Evolutionary conservation across 2,888 invertebrate genomes (phyloP), one percentile per base, ranked within the genome.

Genomic region (Aleiodes alternator): DNA sequence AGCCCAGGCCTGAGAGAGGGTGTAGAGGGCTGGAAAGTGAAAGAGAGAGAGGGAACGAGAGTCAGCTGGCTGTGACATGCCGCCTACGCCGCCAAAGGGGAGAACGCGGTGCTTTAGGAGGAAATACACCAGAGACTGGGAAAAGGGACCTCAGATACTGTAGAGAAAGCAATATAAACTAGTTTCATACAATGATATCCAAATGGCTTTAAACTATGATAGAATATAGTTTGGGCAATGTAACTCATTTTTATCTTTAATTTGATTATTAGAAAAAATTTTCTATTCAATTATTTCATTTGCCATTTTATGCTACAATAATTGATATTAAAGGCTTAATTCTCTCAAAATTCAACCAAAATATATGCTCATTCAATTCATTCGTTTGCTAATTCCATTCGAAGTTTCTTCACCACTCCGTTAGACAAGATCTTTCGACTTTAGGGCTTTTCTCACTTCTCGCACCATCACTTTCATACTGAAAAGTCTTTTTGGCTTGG

Each of bases 41-140:
- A 74, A 77, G 78, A 77, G 78, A 80, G 77, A 75, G 72, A 75
- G 81, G 81, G 83, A 85, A 83, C 79, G 84, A 82, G 82, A 89
- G 89, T 89, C 89, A 90, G 89, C 89, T 90, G 90, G 87, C 84
- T 87, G 85, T 89, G 90, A 89, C 90, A 88, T 86, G 88, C 87
- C 86, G 85, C 86, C 87, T 86, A 86, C 86, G 83, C 85, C 82
- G 83, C 85, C 85, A 86, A 88, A 87, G 87, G 86, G 87, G 86
- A 87, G 43, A 87, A 84, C 85, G 85, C 83, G 84, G 83, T n/a
- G 83, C 85, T 87, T 68, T 85, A 86, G 87, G 83, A 86, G 83
- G 9, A 43, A 68, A 51, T 31, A 68, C 82, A 84, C 83, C 84
- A 80, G 84, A 84, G 85, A 84, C 83, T 84, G 84, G 83, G 81